Percentiles rank a stretch among this genome's conserved stretches.
Conservation (phyloP, 2,113 vertebrate genomes). For the Oenanthe oenanthe region DNA sequence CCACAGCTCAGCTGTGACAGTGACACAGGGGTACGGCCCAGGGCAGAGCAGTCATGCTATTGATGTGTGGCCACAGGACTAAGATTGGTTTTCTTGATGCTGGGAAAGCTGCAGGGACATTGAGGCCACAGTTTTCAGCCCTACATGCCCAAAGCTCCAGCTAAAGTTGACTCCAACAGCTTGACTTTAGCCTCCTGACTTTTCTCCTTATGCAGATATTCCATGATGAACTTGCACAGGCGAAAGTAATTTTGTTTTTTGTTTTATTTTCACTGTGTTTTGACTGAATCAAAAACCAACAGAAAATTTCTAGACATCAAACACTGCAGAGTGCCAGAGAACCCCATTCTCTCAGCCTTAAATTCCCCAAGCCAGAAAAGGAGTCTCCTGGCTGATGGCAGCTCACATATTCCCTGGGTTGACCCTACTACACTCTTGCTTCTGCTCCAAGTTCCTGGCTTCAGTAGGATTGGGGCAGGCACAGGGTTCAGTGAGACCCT, state of each 20-base stretch:
- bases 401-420: not conserved
- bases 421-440: not conserved
- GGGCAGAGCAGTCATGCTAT: not conserved
- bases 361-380: not conserved
- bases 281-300: not conserved
- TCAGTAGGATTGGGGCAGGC: not conserved
- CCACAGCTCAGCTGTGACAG: fast-evolving
- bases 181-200: not conserved
- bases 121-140: not conserved
- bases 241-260: not conserved
- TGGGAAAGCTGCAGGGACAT: not conserved
- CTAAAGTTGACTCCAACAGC: not conserved
- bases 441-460: not conserved
- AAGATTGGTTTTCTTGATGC: not conserved
- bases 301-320: not conserved
- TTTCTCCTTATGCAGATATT: not conserved
- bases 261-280: not conserved
- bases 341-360: not conserved
- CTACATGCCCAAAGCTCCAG: not conserved
- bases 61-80: not conserved
- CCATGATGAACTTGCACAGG: not conserved
- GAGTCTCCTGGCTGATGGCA: not conserved
- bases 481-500: not conserved
- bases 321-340: not conserved
- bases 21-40: not conserved